Evolutionary conservation across 2,888 invertebrate species (phyloP).

Genomic region (Mechanitis messenoides): DNA sequence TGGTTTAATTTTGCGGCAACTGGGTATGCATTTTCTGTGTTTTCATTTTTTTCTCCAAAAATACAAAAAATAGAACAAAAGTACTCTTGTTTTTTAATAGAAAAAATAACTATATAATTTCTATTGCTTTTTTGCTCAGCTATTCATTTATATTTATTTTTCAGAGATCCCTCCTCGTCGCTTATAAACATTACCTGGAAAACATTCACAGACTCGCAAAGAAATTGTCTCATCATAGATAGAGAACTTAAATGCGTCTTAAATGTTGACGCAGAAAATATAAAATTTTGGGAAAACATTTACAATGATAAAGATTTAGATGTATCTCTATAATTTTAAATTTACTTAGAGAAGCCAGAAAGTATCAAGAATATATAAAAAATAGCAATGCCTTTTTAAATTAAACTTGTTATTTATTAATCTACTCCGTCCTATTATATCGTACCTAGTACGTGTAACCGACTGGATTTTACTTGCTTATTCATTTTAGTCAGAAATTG

Average conservation of each 20-base stretch:
- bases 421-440: too few relatives aligned
- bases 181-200: constrained; percentile 46
- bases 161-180: constrained; percentile 57
- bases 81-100: too few relatives aligned
- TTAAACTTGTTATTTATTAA: too few relatives aligned
- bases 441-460: too few relatives aligned
- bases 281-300: constrained; percentile 60
- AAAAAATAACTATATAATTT: not conserved
- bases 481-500: too few relatives aligned
- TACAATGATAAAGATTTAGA: constrained; percentile 41
- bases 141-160: constrained; percentile 29
- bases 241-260: constrained; percentile 42
- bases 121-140: not conserved
- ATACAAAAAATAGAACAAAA: not conserved
- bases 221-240: constrained; percentile 53
- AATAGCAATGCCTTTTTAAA: too few relatives aligned
- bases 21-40: constrained; percentile 48
- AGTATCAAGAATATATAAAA: too few relatives aligned
- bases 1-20: constrained; percentile 62
- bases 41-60: not conserved
- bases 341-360: not conserved
- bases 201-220: constrained; percentile 48
- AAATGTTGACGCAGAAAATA: constrained; percentile 44
- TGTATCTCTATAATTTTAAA: constrained; percentile 5
- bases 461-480: too few relatives aligned